phyloP scores from a whole-genome alignment of 1,140 invertebrate species.

The Hyphantria cunea region DNA sequence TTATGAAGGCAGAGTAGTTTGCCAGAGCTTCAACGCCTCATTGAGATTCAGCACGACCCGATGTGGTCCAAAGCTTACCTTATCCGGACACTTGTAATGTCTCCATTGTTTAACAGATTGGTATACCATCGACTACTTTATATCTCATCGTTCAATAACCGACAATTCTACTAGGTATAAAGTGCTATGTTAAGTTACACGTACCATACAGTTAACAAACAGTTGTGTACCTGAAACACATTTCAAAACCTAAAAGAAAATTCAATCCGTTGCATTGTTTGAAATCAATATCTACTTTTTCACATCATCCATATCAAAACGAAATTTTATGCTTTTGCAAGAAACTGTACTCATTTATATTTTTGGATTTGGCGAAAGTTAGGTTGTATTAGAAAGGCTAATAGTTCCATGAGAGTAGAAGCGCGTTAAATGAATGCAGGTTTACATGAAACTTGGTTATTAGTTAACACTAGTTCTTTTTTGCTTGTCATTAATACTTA shows the following conservation, averaged over 20 bases:
- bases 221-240: no score
- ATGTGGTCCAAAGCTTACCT: constrained; percentile 62
- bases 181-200: no score
- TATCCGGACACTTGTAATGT: constrained; percentile 73
- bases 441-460: constrained; percentile 39
- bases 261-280: no score
- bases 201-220: no score
- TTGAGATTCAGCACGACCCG: constrained; percentile 69
- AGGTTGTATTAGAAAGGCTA: constrained; percentile 42
- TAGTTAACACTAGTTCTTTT: constrained; percentile 28
- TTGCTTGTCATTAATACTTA: no score
- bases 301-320: constrained; percentile 25
- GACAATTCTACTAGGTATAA: no score
- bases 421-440: constrained; percentile 36
- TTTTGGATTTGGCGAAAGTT: constrained; percentile 43
- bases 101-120: constrained; percentile 70
- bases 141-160: constrained; percentile 32
- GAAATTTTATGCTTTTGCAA: constrained; percentile 33
- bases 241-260: no score
- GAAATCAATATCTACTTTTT: neutral
- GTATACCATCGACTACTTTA: constrained; percentile 51
- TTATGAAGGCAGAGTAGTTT: constrained; percentile 37
- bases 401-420: constrained; percentile 38
- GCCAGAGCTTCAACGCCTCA: constrained; percentile 46
- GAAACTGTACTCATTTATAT: constrained; percentile 24